Evolutionary conservation across 2,888 invertebrate species (phyloP).

Genomic region (Trachelus stipa): DNA sequence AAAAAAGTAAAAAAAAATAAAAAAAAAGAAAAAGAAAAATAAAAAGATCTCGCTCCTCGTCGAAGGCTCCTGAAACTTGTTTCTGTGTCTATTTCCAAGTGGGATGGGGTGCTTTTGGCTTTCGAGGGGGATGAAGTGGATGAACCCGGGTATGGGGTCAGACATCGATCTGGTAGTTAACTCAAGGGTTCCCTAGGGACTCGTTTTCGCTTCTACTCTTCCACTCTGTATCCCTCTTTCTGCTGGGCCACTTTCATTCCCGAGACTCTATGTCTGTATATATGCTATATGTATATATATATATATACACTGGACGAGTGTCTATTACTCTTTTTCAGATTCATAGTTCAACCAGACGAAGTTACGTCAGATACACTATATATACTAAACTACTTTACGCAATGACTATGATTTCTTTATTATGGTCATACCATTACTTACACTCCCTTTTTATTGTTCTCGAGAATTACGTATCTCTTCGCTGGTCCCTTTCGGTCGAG

Average conservation of each 20-base stretch:
- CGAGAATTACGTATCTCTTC: neutral
- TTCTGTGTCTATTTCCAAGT: neutral
- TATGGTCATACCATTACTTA: neutral
- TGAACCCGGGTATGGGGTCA: slow-evolving; percentile 45
- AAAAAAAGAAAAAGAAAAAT: slow-evolving; percentile 14
- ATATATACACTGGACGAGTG: neutral
- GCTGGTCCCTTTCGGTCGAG: neutral
- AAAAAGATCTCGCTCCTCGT: slow-evolving; percentile 16
- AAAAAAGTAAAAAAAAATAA: slow-evolving; percentile 6
- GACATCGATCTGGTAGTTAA: slow-evolving; percentile 66
- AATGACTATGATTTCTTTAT: neutral
- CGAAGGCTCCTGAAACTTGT: neutral
- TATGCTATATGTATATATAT: neutral
- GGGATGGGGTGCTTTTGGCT: slow-evolving; percentile 17
- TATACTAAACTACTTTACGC: neutral
- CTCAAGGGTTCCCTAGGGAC: slow-evolving; percentile 61
- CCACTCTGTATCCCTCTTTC: slow-evolving; percentile 10
- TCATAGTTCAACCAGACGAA: neutral
- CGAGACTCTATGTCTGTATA: neutral
- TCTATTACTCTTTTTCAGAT: neutral
- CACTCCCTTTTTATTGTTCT: neutral
- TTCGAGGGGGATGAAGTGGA: slow-evolving; percentile 19
- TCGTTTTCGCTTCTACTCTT: slow-evolving; percentile 44
- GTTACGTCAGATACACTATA: neutral
- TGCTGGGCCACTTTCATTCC: neutral